Conservation (phyloP, 2,888 invertebrate species). For the Hyles lineata region DNA sequence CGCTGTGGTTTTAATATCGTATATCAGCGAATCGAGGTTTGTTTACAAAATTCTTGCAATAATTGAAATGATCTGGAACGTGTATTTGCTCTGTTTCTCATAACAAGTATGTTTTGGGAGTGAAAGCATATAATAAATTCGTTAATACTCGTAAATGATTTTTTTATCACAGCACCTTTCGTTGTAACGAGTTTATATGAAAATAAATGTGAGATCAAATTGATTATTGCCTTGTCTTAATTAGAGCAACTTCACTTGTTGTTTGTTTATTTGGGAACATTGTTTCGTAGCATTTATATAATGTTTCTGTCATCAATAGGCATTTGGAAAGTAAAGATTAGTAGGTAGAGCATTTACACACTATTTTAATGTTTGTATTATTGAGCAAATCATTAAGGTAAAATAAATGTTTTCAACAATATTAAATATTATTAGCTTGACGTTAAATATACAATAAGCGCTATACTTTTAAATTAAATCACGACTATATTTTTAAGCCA, state of each 20-base stretch:
- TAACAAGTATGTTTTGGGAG: neutral
- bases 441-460: too few species aligned
- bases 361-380: too few species aligned
- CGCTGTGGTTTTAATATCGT: conserved; percentile 16
- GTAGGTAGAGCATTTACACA: too few species aligned
- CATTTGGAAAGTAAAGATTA: too few species aligned
- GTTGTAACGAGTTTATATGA: neutral
- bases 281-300: too few species aligned
- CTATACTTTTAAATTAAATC: too few species aligned
- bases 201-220: neutral
- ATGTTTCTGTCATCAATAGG: too few species aligned
- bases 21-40: conserved; percentile 15
- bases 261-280: neutral
- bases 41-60: conserved; percentile 1
- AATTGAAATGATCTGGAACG: neutral
- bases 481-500: too few species aligned
- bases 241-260: neutral
- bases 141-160: neutral
- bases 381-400: too few species aligned
- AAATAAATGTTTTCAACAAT: too few species aligned
- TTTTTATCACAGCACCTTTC: neutral
- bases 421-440: too few species aligned
- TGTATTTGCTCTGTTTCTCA: conserved; percentile 5
- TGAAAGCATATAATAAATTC: conserved; percentile 6
- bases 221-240: neutral